Conservation (phyloP, 2,113 vertebrate species). For the Nibea coibor region DNA sequence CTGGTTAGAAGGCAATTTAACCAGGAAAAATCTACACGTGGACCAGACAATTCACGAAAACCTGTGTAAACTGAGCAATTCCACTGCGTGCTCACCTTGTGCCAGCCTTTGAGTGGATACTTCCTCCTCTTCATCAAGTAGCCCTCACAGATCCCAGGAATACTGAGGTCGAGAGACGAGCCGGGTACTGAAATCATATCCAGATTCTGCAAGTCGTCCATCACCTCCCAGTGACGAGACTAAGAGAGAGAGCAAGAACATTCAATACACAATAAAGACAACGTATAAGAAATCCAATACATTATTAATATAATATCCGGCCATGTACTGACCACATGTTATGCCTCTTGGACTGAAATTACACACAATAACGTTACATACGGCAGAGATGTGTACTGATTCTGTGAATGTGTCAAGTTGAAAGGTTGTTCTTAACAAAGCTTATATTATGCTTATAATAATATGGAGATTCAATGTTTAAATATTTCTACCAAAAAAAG, state of each 20-base stretch:
- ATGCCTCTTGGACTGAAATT: too few relatives aligned
- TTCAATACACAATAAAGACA: not conserved
- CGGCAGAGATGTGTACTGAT: not conserved
- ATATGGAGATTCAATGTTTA: too few relatives aligned
- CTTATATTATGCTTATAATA: too few relatives aligned
- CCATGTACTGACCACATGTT: not conserved
- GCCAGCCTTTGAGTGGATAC: slow-evolving; percentile 96
- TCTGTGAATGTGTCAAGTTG: not conserved
- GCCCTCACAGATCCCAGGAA: slow-evolving; percentile 88
- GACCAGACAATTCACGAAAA: not conserved
- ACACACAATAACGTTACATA: not conserved
- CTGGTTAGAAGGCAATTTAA: not conserved
- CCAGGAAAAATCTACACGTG: not conserved
- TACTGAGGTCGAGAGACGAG: slow-evolving; percentile 66
- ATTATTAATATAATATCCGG: not conserved
- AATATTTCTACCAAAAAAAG: too few relatives aligned
- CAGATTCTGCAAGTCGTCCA: slow-evolving; percentile 82
- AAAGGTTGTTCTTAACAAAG: not conserved
- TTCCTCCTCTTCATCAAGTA: slow-evolving; percentile 95
- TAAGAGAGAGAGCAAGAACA: not conserved
- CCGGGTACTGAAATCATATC: slow-evolving; percentile 47
- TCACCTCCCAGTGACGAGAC: slow-evolving; percentile 92
- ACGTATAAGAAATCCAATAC: too few relatives aligned
- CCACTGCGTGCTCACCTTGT: slow-evolving; percentile 85
- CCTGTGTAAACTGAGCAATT: not conserved